phyloP scores from a whole-genome alignment of 2,113 vertebrate genomes.

The Malurus alboscapulatus region DNA sequence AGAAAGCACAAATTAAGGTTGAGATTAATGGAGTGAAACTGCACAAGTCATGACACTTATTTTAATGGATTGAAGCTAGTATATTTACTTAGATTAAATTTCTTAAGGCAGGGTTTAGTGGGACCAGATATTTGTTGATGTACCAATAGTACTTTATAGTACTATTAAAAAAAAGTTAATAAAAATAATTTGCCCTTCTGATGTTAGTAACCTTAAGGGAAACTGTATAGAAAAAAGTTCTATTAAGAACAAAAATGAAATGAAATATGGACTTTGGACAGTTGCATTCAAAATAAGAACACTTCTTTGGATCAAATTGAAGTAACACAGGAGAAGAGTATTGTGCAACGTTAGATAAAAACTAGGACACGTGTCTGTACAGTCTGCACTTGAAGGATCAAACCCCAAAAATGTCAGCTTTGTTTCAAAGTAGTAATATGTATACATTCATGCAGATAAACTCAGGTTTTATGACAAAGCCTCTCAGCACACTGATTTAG shows the following conservation, averaged over 20 bases:
- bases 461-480: constrained; percentile 14
- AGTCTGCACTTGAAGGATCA: not conserved
- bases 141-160: not conserved
- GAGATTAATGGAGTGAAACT: not conserved
- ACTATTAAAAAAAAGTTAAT: not conserved
- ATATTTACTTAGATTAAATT: not conserved
- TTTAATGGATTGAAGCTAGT: not conserved
- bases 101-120: not conserved
- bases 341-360: not conserved
- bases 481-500: not conserved
- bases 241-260: not conserved
- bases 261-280: not conserved
- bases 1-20: not conserved
- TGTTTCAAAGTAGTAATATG: not conserved
- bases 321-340: not conserved
- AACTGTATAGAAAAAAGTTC: not conserved
- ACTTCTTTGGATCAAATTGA: not conserved
- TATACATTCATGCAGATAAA: not conserved
- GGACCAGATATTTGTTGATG: not conserved
- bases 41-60: not conserved
- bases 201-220: not conserved
- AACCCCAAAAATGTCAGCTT: constrained; percentile 26
- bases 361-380: not conserved
- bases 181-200: not conserved
- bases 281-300: not conserved